Base-by-base conservation (phyloP, 2,797 vertebrate genomes). In the Hyperoplus immaculatus region DNA sequence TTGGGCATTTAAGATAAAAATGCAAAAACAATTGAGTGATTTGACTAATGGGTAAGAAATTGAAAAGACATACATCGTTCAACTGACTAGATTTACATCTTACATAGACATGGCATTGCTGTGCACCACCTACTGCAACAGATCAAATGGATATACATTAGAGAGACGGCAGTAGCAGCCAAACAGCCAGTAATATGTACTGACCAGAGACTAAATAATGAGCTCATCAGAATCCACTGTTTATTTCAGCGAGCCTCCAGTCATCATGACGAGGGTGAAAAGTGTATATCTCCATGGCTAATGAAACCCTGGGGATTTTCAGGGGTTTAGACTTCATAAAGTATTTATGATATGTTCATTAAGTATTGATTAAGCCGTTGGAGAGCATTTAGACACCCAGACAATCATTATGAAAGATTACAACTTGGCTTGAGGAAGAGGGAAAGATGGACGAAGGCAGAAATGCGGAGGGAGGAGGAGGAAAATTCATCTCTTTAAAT, bases 331-430 rank as follows among this genome's bases (percentile, higher is more conserved):
- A 79, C 72, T 88, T 91, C 90, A 94, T 95, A 87, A 95, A 94
- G 82, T 93, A 95, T 95, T 93, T 91, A 95, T 92, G 87, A 81
- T 86, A 87, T 79, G 83, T 91, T 94, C 93, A 93, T 95, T 94
- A 93, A 92, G 75, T 87, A 94, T 94, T 94, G 93, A 93, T 94
- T 89, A 93, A 89, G 89, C 89, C 82, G 90, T 93, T 93, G 88
- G 83, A 93, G 85, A 89, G 83, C 77, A 45, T 92, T 93, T 93
- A 92, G 90, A 91, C 86, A 88, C 71, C 67, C 81, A 86, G 88
- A 92, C 86, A 89, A 91, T 90, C 87, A 81, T 88, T 89, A 86
- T 86, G 76, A 91, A 90, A 90, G 84, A 89, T 86, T 83, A 87
- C 77, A 83, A 76, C 16, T 88, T 81, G 76, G 74, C 73, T 86